A percentile compares a stretch with the other conserved stretches of the same genome.
These are phyloP conservation scores for Psittacara wagleri DNA, from an alignment of 2,113 vertebrate species.

Conservation along the genomic window DNA sequence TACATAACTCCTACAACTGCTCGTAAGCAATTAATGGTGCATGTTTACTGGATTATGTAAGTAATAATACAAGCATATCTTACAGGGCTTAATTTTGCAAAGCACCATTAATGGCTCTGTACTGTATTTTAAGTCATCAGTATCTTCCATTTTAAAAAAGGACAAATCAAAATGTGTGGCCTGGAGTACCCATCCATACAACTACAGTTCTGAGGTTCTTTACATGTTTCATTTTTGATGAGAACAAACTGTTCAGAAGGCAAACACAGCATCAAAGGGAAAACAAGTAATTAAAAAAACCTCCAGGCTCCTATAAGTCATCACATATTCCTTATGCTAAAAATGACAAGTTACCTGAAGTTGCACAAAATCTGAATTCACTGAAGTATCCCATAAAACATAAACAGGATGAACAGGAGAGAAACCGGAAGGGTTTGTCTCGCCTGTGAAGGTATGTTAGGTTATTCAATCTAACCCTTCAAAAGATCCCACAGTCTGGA, in stretches of 20 bases:
- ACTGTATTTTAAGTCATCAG: background rate
- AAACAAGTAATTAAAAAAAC: background rate
- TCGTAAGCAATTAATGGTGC: background rate
- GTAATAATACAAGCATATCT: background rate
- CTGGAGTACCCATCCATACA: background rate
- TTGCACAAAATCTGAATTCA: background rate
- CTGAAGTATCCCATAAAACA: background rate
- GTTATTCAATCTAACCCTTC: background rate
- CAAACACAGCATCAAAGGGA: background rate
- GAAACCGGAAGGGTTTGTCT: background rate
- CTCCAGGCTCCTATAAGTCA: background rate
- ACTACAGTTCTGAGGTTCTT: background rate
- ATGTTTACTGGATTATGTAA: background rate
- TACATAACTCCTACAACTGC: background rate
- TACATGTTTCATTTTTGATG: background rate
- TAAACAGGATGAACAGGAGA: background rate
- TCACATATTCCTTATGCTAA: background rate
- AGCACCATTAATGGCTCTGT: background rate
- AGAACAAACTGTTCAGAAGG: background rate
- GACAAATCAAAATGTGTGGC: background rate
- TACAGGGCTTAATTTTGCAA: background rate
- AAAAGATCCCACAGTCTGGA: background rate
- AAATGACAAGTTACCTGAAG: background rate
- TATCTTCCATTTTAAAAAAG: background rate
- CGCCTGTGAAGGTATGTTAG: background rate